phyloP scores from a whole-genome alignment of 2,797 vertebrate species.

The Carapus acus region DNA sequence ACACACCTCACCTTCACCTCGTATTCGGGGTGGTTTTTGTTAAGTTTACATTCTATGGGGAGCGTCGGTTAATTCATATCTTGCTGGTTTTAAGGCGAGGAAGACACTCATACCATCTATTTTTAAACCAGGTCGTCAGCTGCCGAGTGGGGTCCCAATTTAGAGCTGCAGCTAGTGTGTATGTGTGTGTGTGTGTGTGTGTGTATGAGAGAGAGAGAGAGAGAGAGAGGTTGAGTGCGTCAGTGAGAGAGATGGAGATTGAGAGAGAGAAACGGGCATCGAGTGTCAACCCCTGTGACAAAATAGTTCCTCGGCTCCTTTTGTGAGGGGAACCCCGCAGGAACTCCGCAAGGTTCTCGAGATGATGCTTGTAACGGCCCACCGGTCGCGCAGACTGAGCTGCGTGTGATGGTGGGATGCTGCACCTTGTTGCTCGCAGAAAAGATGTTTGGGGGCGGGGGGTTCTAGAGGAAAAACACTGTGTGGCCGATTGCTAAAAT shows the following conservation, averaged over 20 bases:
- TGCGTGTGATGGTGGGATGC: background rate
- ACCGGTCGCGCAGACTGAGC: background rate
- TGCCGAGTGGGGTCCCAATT: conserved; percentile 60
- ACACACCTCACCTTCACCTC: conserved; percentile 18
- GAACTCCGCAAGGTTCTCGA: too few relatives aligned
- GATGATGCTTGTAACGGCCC: background rate
- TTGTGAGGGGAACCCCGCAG: conserved; percentile 4
- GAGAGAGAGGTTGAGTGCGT: too few relatives aligned
- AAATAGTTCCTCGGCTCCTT: conserved; percentile 6
- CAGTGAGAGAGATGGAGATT: too few relatives aligned
- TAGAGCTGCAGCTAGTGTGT: conserved; percentile 49
- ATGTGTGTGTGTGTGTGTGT: too few relatives aligned
- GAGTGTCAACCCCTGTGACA: conserved; percentile 54
- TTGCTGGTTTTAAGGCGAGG: conserved; percentile 15
- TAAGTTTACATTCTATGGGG: background rate
- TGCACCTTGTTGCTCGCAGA: conserved; percentile 55
- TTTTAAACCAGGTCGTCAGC: conserved; percentile 66
- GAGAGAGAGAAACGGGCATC: conserved; percentile 52
- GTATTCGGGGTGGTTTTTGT: background rate
- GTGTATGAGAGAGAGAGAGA: too few relatives aligned
- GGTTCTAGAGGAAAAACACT: conserved; percentile 51
- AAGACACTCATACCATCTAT: conserved; percentile 52
- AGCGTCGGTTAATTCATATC: background rate
- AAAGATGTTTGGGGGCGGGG: conserved; percentile 52
- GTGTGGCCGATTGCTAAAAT: background rate